Evolutionary conservation across 2,888 invertebrate genomes (phyloP), one percentile per base, ranked within the genome.

Genomic region (Smittia aterrima): DNA sequence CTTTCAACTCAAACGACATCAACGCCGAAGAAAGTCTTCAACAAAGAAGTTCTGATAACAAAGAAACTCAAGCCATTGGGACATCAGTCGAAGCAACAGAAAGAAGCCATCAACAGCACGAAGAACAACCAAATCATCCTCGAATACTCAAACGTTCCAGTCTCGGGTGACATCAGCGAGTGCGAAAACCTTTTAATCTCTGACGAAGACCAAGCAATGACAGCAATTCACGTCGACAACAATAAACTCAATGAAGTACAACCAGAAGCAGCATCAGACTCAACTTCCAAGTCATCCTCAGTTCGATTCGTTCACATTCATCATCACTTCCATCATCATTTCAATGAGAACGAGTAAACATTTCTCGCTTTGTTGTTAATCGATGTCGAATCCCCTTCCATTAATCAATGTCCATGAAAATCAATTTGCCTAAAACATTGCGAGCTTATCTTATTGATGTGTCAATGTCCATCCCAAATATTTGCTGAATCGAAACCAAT

Each of bases 1-100:
- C 75, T 81, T 4, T 81, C 81, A 68, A 78, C 81, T 16, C 81
- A 80, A 76, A 81, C 82, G 74, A 25, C 66, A 41, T 47, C n/a
- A 24, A 32, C 75, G 53, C 75, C 74, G 67, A 77, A 72, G 53
- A 74, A 76, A 67, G 66, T 66, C n/a, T 75, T 75, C 66, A 75
- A 75, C 24, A 75, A 75, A 53, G 75, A 75, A 27, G 20, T 71
- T 58, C 25, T 75, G n/a, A 16, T 75, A 1, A 24, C 71, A n/a
- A 62, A 64, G 47, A 75, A 75, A 71, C 20, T 24, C 71, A 47
- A 75, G 76, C 66, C 77, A 77, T 62, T 77, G 77, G 74, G 77
- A 77, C 75, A 76, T 75, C 73, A 76, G 66, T 74, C 78, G 76
- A 76, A 77, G 77, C 68, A 77, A 75, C 77, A 77, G 72, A 76